Evolutionary conservation across 1,140 invertebrate species (phyloP).

Genomic region (Neodiprion virginianus): DNA sequence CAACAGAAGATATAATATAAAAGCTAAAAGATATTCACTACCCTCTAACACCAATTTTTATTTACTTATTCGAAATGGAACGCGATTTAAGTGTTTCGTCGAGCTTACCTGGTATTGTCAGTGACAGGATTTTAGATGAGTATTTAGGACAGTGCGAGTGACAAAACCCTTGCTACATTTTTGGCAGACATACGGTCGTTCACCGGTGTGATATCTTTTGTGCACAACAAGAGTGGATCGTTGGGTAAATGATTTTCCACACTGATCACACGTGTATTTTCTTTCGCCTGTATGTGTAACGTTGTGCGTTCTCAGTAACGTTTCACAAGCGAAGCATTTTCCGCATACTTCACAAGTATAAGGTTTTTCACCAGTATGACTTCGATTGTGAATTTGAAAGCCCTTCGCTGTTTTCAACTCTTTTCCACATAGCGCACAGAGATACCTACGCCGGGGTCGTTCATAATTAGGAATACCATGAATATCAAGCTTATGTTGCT

Average conservation of each 20-base stretch:
- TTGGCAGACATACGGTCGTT: slow-evolving; percentile 76
- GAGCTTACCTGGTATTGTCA: slow-evolving; percentile 12
- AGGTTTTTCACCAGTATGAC: slow-evolving; percentile 65
- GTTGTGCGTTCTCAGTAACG: slow-evolving; percentile 68
- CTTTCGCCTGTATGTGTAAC: slow-evolving; percentile 71
- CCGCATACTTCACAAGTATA: slow-evolving; percentile 67
- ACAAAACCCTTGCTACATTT: slow-evolving; percentile 73
- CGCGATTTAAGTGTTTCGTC: too few species aligned
- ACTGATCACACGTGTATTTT: slow-evolving; percentile 72
- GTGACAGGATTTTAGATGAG: slow-evolving; percentile 63
- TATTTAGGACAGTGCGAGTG: slow-evolving; percentile 68
- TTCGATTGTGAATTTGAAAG: slow-evolving; percentile 60
- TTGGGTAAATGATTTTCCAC: slow-evolving; percentile 81
- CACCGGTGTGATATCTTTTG: slow-evolving; percentile 78
- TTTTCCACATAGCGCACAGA: slow-evolving; percentile 56
- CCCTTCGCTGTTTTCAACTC: slow-evolving; percentile 60
- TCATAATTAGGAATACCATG: neutral
- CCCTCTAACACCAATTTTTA: too few species aligned
- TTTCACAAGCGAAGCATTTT: slow-evolving; percentile 71
- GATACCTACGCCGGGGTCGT: slow-evolving; percentile 21
- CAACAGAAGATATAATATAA: too few species aligned
- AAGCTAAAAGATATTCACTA: too few species aligned
- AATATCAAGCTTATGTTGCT: slow-evolving; percentile 12
- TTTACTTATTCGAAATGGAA: too few species aligned
- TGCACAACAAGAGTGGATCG: slow-evolving; percentile 79